phyloP scores from a whole-genome alignment of 2,888 invertebrate genomes.

The Phortica magna region DNA sequence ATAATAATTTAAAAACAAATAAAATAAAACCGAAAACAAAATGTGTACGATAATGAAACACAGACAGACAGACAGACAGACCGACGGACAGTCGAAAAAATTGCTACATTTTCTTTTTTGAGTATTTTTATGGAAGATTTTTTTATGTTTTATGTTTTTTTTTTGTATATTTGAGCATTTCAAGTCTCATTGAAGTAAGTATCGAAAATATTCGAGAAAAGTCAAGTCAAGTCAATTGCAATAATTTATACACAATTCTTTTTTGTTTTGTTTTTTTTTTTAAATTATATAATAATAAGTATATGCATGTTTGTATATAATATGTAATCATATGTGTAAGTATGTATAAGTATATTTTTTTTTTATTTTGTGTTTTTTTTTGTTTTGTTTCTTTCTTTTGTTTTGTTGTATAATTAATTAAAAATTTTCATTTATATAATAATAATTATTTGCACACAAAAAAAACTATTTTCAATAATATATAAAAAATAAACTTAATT shows the following conservation, averaged over 20 bases:
- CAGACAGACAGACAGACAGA: background rate
- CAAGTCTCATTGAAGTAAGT: background rate
- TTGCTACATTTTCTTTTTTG: background rate
- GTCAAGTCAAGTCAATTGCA: conserved; percentile 60
- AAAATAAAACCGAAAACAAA: conserved; percentile 35
- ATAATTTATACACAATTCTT: conserved; percentile 50
- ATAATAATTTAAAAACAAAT: conserved; percentile 52
- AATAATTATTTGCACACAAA: conserved; percentile 72
- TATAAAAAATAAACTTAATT: conserved; percentile 73
- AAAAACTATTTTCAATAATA: conserved; percentile 73
- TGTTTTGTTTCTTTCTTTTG: conserved; percentile 23
- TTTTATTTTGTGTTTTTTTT: background rate
- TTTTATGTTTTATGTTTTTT: conserved; percentile 22
- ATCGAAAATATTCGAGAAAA: conserved; percentile 60
- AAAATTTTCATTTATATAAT: conserved; percentile 62
- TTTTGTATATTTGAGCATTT: conserved; percentile 22
- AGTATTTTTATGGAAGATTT: conserved; percentile 27
- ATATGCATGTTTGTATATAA: conserved; percentile 56
- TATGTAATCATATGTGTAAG: conserved; percentile 51
- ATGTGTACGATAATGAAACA: background rate
- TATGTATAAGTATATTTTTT: too few relatives aligned
- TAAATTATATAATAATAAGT: conserved; percentile 56
- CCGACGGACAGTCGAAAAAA: background rate
- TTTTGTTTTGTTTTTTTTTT: conserved; percentile 52
- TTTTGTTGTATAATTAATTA: conserved; percentile 64